Conservation (phyloP, 2,888 invertebrate genomes). For the Brachyopa scutellaris region DNA sequence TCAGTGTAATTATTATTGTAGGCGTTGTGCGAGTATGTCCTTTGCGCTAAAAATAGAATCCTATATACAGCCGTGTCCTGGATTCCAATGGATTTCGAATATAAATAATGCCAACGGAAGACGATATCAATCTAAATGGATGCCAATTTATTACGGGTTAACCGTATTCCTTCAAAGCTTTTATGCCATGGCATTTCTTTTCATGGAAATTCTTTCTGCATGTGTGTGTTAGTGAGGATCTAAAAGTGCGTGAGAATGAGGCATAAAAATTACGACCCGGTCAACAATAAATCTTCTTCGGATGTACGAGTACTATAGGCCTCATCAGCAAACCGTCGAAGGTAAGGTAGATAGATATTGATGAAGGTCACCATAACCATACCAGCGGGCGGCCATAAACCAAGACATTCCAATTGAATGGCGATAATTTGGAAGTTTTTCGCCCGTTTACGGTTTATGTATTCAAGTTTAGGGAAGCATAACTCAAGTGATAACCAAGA, state of each 20-base stretch:
- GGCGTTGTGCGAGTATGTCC: conserved; percentile 9
- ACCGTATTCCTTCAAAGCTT: conserved; percentile 8
- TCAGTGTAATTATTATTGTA: conserved; percentile 7
- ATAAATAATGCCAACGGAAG: conserved; percentile 22
- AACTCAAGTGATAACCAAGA: conserved; percentile 24
- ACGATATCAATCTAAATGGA: conserved; percentile 39
- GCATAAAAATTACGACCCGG: conserved; percentile 35
- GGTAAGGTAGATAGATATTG: too few species aligned
- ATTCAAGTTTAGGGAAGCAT: conserved; percentile 8
- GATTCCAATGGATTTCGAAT: conserved; percentile 11
- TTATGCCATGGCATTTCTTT: conserved; percentile 21
- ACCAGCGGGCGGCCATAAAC: conserved; percentile 12
- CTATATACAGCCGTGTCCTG: background rate
- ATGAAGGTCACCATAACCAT: conserved; percentile 17
- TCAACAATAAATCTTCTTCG: conserved; percentile 35
- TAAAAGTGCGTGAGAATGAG: conserved; percentile 43
- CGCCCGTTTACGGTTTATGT: background rate
- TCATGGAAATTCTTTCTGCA: conserved; percentile 1
- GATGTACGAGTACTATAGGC: background rate
- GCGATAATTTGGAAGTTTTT: conserved; percentile 15
- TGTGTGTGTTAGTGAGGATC: background rate
- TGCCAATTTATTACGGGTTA: conserved; percentile 46
- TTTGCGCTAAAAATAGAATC: background rate
- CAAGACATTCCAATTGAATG: conserved; percentile 16
- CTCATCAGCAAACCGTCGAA: background rate